These are phyloP conservation scores for Agrypnia vestita DNA, from an alignment of 1,140 invertebrate species.

Conservation along the genomic window DNA sequence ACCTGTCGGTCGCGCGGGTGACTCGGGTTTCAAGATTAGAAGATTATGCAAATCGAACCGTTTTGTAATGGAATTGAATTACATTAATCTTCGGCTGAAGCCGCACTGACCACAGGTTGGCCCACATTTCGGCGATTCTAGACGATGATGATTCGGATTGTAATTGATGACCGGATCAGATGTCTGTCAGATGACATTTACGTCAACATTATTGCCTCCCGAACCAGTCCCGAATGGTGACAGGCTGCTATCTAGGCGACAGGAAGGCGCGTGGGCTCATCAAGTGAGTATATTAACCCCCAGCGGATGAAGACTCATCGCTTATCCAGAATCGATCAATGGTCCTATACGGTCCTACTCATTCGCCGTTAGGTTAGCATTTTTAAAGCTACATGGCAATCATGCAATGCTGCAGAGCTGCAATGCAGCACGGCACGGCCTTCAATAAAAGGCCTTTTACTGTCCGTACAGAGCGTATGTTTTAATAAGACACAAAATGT, in stretches of 20 bases:
- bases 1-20: neutral
- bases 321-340: too few species aligned
- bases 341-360: too few species aligned
- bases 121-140: constrained; percentile 12
- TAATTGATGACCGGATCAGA: constrained; percentile 34
- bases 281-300: too few species aligned
- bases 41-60: constrained; percentile 35
- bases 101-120: neutral
- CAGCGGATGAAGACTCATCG: too few species aligned
- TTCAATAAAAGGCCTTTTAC: too few species aligned
- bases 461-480: too few species aligned
- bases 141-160: constrained; percentile 26
- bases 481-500: too few species aligned
- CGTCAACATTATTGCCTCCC: constrained; percentile 27
- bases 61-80: constrained; percentile 22
- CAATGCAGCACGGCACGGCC: too few species aligned
- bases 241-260: neutral
- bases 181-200: neutral
- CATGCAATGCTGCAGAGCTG: too few species aligned
- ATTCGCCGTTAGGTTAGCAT: too few species aligned
- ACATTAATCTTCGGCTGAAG: constrained; percentile 11
- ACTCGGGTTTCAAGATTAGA: neutral
- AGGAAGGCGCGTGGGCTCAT: too few species aligned
- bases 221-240: neutral
- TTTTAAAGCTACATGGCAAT: too few species aligned